These are phyloP conservation scores for Polypedilum vanderplanki DNA, from an alignment of 1,140 invertebrate genomes.

Conservation along the genomic window DNA sequence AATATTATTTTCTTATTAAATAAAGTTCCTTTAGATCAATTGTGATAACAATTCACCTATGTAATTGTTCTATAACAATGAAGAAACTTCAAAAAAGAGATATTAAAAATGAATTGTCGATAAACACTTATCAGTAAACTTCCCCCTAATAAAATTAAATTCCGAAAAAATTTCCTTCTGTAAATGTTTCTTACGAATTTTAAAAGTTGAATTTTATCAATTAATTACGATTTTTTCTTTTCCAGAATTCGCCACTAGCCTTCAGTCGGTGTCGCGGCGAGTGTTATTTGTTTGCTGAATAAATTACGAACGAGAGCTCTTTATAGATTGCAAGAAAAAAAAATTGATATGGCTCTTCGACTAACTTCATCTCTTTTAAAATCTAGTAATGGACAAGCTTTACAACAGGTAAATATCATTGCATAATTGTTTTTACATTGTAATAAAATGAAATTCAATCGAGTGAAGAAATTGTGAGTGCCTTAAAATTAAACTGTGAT, in stretches of 20 bases:
- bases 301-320: not conserved
- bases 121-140: no score
- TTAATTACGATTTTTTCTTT: not conserved
- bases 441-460: not conserved
- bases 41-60: no score
- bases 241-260: not conserved
- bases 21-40: no score
- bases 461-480: not conserved
- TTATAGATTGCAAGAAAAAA: not conserved
- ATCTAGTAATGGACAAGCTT: slow-evolving; percentile 35
- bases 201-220: not conserved
- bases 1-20: no score
- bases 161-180: no score
- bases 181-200: no score
- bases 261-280: slow-evolving; percentile 2
- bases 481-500: not conserved
- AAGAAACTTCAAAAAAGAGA: no score
- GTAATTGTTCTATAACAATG: no score
- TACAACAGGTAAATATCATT: slow-evolving; percentile 31
- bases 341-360: slow-evolving; percentile 25
- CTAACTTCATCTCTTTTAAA: slow-evolving; percentile 36
- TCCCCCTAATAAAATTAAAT: no score
- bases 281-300: not conserved
- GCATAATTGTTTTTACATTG: not conserved
- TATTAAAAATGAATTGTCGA: no score